Evolutionary conservation across 2,888 invertebrate genomes (phyloP), one percentile per base, ranked within the genome.

Genomic region (Antheraea yamamai): DNA sequence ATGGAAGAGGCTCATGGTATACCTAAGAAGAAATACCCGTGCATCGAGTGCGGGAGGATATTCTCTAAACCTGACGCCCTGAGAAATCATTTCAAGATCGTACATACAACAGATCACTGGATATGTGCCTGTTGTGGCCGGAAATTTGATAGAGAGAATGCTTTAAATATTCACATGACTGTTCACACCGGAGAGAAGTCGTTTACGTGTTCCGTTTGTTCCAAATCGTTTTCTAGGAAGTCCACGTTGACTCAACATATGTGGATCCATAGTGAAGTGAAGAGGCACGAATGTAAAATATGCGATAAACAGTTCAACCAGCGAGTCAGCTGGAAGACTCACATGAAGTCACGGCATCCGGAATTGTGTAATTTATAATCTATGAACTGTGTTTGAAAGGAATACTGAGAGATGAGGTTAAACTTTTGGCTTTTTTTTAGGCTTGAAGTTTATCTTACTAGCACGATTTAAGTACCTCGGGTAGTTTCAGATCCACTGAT

Each of bases 181-280:
- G 89, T 89, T 0, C 95, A 95, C 79, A 93, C 94, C 0, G 92
- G 91, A 14, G 92, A 92, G 73, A 95, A 93, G 77, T 86, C 90
- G 0, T 95, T 92, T 75, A 83, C 88, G 20, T 95, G 95, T 77
- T 84, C 87, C n/a, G 87, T 92, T 1, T 95, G 95, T 75, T 81
- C 89, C 0, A 95, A 95, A 75, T 81, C 84, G 0, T 94, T 93
- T 78, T 85, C 88, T 2, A 84, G 91, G 30, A 91, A 91, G 78
- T 89, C 89, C n/a, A 89, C 88, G 2, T 78, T 94, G 39, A 82
- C 81, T 2, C 89, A 90, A 76, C 93, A 93, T 76, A 89, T 90
- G 85, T 92, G 92, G 92, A 88, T 91, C 14, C 93, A 93, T 75
- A 92, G 88, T 73, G 91, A 90, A 4, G 82, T 86, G 0, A 92